A percentile compares a stretch with the other conserved stretches of the same genome.
phyloP scores from a whole-genome alignment of 2,113 vertebrate genomes.

The Gyps fulvus region DNA sequence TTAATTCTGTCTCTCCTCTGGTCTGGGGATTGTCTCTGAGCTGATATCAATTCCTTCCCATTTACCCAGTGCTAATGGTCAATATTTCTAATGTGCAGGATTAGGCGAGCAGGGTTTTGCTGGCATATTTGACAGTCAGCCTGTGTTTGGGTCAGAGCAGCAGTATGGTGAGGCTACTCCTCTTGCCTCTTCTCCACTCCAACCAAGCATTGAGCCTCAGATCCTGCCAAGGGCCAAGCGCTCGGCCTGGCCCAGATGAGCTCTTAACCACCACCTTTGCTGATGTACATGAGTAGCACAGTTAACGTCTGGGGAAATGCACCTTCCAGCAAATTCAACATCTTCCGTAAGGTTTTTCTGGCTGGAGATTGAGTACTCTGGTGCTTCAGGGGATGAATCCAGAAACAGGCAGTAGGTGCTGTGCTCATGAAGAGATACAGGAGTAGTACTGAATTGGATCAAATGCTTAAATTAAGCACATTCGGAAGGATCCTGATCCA shows the following conservation, averaged over 20 bases:
- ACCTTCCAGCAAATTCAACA: neutral
- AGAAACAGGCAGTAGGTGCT: neutral
- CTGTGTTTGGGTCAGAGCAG: neutral
- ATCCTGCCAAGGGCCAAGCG: neutral
- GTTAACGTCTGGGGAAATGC: rapidly evolving
- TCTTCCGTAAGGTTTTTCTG: neutral
- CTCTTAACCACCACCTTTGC: neutral
- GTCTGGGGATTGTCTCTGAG: neutral
- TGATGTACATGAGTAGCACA: rapidly evolving
- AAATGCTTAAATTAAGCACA: neutral
- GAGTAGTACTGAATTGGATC: neutral
- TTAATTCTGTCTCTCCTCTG: slow-evolving; percentile 18
- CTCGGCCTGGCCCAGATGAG: neutral
- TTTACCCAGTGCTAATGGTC: neutral
- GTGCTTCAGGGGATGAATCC: neutral
- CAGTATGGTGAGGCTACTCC: neutral
- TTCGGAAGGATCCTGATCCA: neutral
- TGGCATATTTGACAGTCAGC: neutral
- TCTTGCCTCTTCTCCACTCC: neutral
- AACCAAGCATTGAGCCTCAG: neutral
- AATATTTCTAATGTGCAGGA: neutral
- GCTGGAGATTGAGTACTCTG: neutral
- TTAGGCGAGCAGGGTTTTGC: neutral
- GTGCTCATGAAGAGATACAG: neutral
- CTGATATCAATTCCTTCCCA: neutral